Evolutionary conservation across 2,113 vertebrate genomes (phyloP).

Genomic region (Ptychochromis oligacanthus): DNA sequence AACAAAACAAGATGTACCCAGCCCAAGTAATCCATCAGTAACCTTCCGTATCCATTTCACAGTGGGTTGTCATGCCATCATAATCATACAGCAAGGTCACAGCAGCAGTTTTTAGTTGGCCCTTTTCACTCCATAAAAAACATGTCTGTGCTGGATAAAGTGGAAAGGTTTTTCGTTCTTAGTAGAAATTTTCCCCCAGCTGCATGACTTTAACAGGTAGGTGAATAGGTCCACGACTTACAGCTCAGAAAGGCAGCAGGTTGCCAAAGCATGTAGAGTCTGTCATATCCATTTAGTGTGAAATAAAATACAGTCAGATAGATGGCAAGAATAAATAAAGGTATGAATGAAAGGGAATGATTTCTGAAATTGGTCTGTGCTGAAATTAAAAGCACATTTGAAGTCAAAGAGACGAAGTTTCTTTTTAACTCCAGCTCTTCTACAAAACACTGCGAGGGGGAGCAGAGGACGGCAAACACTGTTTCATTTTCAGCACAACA

Average conservation of each 20-base stretch:
- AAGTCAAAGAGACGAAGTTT: not conserved
- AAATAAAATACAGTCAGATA: slow-evolving; percentile 16
- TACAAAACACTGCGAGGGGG: slow-evolving; percentile 20
- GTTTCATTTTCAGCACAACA: slow-evolving; percentile 6
- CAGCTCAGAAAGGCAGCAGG: slow-evolving; percentile 25
- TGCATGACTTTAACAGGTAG: slow-evolving; percentile 17
- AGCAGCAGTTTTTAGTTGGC: slow-evolving; percentile 32
- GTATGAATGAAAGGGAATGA: slow-evolving; percentile 1
- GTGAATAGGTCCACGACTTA: slow-evolving; percentile 23
- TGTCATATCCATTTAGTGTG: slow-evolving; percentile 24
- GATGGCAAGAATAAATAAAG: not conserved
- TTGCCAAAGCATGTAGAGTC: slow-evolving; percentile 27
- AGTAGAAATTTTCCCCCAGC: not conserved
- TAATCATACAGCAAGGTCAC: slow-evolving; percentile 38
- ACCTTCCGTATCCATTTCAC: slow-evolving; percentile 46
- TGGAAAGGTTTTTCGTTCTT: slow-evolving; percentile 38
- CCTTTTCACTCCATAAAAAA: slow-evolving; percentile 39
- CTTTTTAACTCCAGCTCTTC: slow-evolving; percentile 8
- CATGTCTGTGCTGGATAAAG: slow-evolving; percentile 24
- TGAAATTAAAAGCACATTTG: slow-evolving; percentile 29
- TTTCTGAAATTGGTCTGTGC: slow-evolving; percentile 29
- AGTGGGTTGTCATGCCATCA: slow-evolving; percentile 48
- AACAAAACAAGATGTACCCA: slow-evolving; percentile 31
- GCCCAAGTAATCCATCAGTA: slow-evolving; percentile 36
- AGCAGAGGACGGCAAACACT: not conserved